Base-by-base conservation (phyloP, 2,113 vertebrate genomes). In the Halcyon malimbica region DNA sequence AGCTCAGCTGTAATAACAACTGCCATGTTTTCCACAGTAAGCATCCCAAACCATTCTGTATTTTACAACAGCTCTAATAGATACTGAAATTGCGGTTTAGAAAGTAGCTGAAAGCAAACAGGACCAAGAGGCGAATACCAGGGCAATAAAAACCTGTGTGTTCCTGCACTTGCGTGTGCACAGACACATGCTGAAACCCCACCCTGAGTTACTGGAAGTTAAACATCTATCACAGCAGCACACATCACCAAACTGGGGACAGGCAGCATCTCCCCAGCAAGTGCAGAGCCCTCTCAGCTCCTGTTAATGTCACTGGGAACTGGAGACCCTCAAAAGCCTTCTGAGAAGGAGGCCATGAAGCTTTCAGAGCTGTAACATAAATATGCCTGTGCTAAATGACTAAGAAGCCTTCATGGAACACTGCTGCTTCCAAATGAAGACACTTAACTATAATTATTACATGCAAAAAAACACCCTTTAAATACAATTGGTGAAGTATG, bases 1-100 rank as follows among this genome's bases (percentile, higher is more conserved):
- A 24, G 91, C 96, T 95, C 97, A 97, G 97, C 97, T 96, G 96
- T 65, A 85, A 95, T 23, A 97, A 97, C 97, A 94, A 37, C 35
- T 29, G 59, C 50, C 93, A 5, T 21, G 65, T 65, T 89, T 91
- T 60, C 75, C 89, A 94, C 2, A 65, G 28, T 31, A 69, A 83
- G 93, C 83, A 83, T 73, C 93, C 93, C 51, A 81, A 96, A 69
- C 77, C 62, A 18, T 62, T 68, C 89, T 24, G 24, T 89, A 73
- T 67, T 97, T 97, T 90, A 94, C 92, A 93, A 62, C 96, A 82
- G 93, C 97, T 83, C 94, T 96, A 93, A 98, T 81, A 91, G 95
- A 96, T 33, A 23, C 90, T 93, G 94, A 96, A 97, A 74, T 3
- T 90, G 96, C 7, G 91, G 97, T 94, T 97, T 94, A 89, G 96